These are phyloP conservation scores for Drosophila quinaria DNA, from an alignment of 2,888 invertebrate genomes.

Conservation along the genomic window DNA sequence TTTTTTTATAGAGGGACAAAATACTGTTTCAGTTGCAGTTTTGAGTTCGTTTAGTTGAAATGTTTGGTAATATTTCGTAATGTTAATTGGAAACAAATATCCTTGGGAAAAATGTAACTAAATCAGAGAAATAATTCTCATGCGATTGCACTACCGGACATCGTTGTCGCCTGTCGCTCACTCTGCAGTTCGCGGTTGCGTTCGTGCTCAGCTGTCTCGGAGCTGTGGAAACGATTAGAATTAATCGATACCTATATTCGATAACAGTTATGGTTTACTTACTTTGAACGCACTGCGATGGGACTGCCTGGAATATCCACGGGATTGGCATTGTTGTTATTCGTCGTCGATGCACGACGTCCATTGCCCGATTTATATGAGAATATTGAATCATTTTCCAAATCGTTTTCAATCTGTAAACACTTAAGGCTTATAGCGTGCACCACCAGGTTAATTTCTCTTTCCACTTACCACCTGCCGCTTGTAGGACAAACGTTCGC, in stretches of 20 bases:
- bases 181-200: slow-evolving; percentile 84
- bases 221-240: slow-evolving; percentile 60
- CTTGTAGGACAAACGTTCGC: slow-evolving; percentile 85
- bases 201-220: slow-evolving; percentile 86
- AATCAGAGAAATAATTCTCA: slow-evolving; percentile 87
- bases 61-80: slow-evolving; percentile 36
- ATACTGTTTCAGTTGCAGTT: slow-evolving; percentile 44
- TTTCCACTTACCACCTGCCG: slow-evolving; percentile 80
- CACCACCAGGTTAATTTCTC: too few relatives aligned
- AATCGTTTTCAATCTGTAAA: slow-evolving; percentile 85
- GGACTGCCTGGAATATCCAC: slow-evolving; percentile 84
- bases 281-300: slow-evolving; percentile 86
- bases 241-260: neutral
- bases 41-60: slow-evolving; percentile 37
- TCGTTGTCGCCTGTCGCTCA: slow-evolving; percentile 86
- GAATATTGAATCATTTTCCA: slow-evolving; percentile 85
- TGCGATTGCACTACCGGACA: slow-evolving; percentile 86
- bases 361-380: slow-evolving; percentile 85
- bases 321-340: slow-evolving; percentile 85
- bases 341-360: slow-evolving; percentile 85
- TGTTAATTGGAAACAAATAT: slow-evolving; percentile 65
- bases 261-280: slow-evolving; percentile 47
- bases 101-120: slow-evolving; percentile 84
- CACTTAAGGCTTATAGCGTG: neutral
- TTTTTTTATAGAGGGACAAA: slow-evolving; percentile 35